phyloP scores from a whole-genome alignment of 2,888 invertebrate genomes.

The Parnassius orleans region DNA sequence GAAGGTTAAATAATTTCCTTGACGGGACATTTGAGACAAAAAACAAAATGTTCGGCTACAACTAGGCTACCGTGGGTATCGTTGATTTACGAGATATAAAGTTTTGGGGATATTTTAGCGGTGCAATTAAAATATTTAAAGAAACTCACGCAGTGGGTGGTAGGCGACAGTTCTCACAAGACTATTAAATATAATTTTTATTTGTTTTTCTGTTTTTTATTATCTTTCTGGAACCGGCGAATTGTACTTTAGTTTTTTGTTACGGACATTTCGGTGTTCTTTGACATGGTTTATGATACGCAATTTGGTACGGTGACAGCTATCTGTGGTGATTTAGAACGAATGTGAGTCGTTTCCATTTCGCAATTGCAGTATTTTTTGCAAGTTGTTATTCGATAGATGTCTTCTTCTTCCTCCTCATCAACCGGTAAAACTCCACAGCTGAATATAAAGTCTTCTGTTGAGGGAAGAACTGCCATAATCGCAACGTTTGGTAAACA shows the following conservation, averaged over 20 bases:
- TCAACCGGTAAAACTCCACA: too few relatives aligned
- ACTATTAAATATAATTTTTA: conserved; percentile 78
- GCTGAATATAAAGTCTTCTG: too few relatives aligned
- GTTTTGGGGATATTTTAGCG: conserved; percentile 69
- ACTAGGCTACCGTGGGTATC: conserved; percentile 67
- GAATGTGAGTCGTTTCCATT: background rate
- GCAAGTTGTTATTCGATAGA: background rate
- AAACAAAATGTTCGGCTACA: conserved; percentile 32
- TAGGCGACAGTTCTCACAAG: conserved; percentile 78
- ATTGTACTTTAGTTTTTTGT: conserved; percentile 51
- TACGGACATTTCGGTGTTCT: conserved; percentile 43
- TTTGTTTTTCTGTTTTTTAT: conserved; percentile 64
- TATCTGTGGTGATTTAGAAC: conserved; percentile 12
- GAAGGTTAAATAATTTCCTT: conserved; percentile 14
- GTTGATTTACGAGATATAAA: conserved; percentile 77
- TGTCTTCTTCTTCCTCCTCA: too few relatives aligned
- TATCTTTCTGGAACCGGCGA: conserved; percentile 34
- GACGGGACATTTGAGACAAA: conserved; percentile 34
- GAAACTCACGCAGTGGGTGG: conserved; percentile 75
- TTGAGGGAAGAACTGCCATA: too few relatives aligned
- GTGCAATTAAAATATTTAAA: conserved; percentile 78
- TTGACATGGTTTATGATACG: conserved; percentile 50
- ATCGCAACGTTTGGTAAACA: too few relatives aligned
- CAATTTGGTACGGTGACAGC: conserved; percentile 37
- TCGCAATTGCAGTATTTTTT: background rate